Conservation (phyloP, 2,888 invertebrate genomes). For the Morpho achilles region DNA sequence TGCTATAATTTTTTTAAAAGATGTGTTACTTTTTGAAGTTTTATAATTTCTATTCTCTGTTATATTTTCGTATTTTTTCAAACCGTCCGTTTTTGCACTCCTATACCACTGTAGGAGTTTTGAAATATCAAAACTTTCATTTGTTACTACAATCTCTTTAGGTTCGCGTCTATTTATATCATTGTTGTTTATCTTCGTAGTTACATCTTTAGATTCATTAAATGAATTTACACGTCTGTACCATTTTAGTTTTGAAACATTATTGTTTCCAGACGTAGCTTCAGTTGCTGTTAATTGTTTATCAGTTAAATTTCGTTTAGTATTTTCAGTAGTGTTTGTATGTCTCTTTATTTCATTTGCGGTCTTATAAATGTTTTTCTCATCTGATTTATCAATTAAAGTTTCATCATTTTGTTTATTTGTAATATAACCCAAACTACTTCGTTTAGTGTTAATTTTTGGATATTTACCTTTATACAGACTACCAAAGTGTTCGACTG, state of each 20-base stretch:
- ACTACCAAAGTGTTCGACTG: slow-evolving; percentile 22
- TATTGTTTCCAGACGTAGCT: neutral
- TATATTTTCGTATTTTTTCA: too few relatives aligned
- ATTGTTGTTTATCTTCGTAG: neutral
- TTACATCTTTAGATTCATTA: neutral
- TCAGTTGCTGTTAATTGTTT: neutral
- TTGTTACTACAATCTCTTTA: too few relatives aligned
- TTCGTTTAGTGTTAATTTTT: neutral
- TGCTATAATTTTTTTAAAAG: too few relatives aligned
- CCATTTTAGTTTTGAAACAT: neutral
- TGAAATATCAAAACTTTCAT: too few relatives aligned
- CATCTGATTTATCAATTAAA: neutral
- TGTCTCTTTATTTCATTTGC: neutral
- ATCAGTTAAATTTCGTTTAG: neutral
- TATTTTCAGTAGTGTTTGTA: neutral
- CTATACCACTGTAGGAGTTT: too few relatives aligned
- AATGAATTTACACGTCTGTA: neutral
- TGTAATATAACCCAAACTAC: neutral
- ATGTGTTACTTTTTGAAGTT: too few relatives aligned
- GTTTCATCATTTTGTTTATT: neutral
- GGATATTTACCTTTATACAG: slow-evolving; percentile 10
- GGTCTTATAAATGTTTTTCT: neutral
- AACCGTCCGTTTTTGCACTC: too few relatives aligned
- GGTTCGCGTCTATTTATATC: neutral
- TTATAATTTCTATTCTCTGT: too few relatives aligned